These are phyloP conservation scores for Lagenorhynchus albirostris DNA, from an alignment of 2,113 vertebrate genomes.

Conservation along the genomic window DNA sequence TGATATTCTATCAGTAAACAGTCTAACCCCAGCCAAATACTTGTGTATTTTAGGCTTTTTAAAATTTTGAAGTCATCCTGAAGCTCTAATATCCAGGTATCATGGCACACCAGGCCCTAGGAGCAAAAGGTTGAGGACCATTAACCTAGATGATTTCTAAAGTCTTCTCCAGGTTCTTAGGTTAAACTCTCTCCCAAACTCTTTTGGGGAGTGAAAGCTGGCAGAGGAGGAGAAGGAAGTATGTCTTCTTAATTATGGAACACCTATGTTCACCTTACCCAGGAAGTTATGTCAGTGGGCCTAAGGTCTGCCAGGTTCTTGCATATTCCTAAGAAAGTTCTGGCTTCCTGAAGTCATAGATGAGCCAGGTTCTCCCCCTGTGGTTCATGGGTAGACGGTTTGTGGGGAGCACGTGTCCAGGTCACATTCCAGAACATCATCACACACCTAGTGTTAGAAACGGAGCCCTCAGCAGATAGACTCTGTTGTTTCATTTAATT, in stretches of 20 bases:
- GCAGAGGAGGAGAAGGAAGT: neutral
- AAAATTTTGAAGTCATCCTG: neutral
- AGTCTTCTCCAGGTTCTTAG: neutral
- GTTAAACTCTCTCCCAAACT: neutral
- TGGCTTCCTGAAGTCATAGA: neutral
- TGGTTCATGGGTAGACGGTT: neutral
- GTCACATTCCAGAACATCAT: neutral
- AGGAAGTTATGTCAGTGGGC: neutral
- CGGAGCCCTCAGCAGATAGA: slow-evolving; percentile 9
- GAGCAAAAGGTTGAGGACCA: neutral
- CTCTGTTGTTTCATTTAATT: slow-evolving; percentile 64
- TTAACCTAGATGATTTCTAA: neutral
- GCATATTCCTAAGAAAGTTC: neutral
- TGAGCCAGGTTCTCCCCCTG: neutral
- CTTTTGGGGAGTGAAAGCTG: neutral
- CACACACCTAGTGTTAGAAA: neutral
- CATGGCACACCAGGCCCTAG: neutral
- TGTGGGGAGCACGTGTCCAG: neutral
- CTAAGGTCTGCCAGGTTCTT: neutral
- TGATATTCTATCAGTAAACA: neutral
- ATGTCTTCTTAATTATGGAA: neutral
- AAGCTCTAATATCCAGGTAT: neutral
- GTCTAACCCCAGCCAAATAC: neutral
- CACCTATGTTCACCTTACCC: neutral
- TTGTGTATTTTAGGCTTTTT: neutral